phyloP scores from a whole-genome alignment of 2,797 vertebrate species.

The Bufotes viridis region DNA sequence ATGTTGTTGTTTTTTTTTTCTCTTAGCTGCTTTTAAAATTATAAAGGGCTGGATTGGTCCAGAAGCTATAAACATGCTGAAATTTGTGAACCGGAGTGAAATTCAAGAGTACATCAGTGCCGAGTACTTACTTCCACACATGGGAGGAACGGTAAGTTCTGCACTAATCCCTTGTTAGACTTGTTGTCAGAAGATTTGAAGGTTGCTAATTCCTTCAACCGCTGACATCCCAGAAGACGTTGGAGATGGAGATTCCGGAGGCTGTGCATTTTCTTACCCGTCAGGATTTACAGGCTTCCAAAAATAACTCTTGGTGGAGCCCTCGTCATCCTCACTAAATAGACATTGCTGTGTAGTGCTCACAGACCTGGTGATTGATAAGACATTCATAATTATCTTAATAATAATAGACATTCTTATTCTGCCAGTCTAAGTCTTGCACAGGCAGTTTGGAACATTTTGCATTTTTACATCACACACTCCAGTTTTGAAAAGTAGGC shows the following conservation, averaged over 20 bases:
- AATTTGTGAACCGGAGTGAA: conserved; percentile 87
- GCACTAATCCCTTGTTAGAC: neutral
- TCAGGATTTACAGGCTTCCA: neutral
- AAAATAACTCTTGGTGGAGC: neutral
- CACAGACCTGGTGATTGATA: neutral
- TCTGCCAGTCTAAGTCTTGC: neutral
- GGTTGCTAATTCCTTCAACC: neutral
- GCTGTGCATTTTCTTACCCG: neutral
- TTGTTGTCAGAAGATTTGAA: neutral
- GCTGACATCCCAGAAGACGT: neutral
- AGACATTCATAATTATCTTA: too few relatives aligned
- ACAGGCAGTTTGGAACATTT: too few relatives aligned
- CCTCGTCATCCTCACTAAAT: neutral
- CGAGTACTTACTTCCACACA: conserved; percentile 89
- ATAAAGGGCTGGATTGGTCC: conserved; percentile 95
- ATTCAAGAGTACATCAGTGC: conserved; percentile 83
- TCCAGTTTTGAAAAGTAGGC: too few relatives aligned
- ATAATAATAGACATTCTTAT: neutral
- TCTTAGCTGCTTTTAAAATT: conserved; percentile 94
- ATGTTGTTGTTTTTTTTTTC: conserved; percentile 11
- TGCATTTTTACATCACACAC: too few relatives aligned
- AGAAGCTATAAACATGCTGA: conserved; percentile 91
- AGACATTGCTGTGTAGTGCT: neutral
- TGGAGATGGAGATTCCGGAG: neutral
- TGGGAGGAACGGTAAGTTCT: conserved; percentile 92